Evolutionary conservation across 2,113 vertebrate genomes (phyloP), one percentile per base, ranked within the genome.

Genomic region (Corapipo altera): DNA sequence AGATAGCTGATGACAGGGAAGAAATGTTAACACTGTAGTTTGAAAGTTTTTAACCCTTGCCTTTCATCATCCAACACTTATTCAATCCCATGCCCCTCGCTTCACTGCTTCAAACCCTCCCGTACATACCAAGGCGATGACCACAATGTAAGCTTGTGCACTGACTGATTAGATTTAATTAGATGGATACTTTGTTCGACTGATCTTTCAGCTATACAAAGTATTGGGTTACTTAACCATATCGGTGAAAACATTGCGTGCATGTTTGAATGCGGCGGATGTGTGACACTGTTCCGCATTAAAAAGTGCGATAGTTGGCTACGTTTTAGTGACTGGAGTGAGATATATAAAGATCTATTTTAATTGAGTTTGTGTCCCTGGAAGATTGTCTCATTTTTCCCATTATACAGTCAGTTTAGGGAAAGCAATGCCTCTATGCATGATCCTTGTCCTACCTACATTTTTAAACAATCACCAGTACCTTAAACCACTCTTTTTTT

Each of bases 131-230:
- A 97, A 96, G 96, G 96, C 92, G 80, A 96, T 97, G 96, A 97
- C 93, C 96, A 92, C 96, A 96, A 92, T 84, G 88, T 97, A 49
- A 95, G 96, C 94, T 87, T 96, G 95, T 95, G 95, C 95, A 92
- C 88, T 94, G 96, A 95, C 96, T 97, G 96, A 97, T 96, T 95
- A 97, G 92, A 96, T 96, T 96, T 96, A 97, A 97, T 96, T 96
- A 97, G 96, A 95, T 94, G 96, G 91, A 96, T 93, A 97, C 96
- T 96, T 97, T 97, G 96, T 97, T 96, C 76, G 13, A 92, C 93
- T 95, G 92, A 96, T 96, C 95, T 97, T 95, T 94, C 92, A 94
- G 94, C 95, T 96, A 92, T 96, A 96, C 93, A 94, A 74, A 96
- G 96, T 80, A 94, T 95, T 95, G 93, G 92, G 92, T 94, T 96